Evolutionary conservation across 2,797 vertebrate species (phyloP).

Genomic region (Yasuhikotakia modesta): DNA sequence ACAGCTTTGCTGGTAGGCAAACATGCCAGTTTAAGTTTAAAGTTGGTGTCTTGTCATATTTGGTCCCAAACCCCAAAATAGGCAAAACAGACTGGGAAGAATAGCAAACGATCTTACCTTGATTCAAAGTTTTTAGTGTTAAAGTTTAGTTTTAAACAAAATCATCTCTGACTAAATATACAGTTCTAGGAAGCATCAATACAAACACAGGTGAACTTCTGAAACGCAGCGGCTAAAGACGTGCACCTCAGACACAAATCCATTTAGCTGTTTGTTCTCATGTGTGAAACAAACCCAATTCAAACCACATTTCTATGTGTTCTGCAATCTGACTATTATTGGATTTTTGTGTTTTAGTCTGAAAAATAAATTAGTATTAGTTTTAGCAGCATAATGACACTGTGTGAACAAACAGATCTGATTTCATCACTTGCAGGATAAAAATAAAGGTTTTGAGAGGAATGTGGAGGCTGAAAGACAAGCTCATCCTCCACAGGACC

Average conservation of each 20-base stretch:
- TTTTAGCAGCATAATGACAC: background rate
- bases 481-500: background rate
- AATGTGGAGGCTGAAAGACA: background rate
- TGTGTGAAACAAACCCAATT: background rate
- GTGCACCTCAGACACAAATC: background rate
- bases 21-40: background rate
- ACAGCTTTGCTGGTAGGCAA: background rate
- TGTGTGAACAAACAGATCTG: background rate
- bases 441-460: background rate
- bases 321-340: background rate
- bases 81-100: no score
- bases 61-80: no score
- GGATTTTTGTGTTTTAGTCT: slow-evolving; percentile 18
- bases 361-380: slow-evolving; percentile 6
- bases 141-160: background rate
- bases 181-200: background rate
- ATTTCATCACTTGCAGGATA: background rate
- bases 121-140: no score
- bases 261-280: background rate
- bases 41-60: no score
- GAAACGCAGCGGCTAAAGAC: no score
- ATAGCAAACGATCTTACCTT: no score
- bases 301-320: slow-evolving; percentile 12
- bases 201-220: background rate
- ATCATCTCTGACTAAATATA: background rate